Conservation (phyloP, 2,888 invertebrate genomes). For the Achlya flavicornis region DNA sequence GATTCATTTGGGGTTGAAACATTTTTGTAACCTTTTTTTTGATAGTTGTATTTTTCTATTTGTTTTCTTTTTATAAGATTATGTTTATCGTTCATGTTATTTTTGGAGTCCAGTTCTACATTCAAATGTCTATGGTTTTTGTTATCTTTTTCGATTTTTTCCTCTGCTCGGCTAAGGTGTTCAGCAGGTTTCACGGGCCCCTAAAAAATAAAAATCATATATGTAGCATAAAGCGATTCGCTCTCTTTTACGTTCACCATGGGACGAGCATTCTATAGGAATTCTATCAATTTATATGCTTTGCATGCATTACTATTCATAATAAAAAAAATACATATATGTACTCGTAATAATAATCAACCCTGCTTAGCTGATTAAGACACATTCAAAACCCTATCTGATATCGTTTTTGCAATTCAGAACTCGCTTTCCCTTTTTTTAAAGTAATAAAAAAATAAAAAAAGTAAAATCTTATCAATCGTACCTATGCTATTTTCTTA, state of each 20-base stretch:
- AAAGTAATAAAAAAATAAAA: too few species aligned
- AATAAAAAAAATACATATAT: too few species aligned
- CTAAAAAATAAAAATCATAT: slow-evolving; percentile 1
- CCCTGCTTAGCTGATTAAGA: too few species aligned
- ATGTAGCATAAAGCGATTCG: background rate
- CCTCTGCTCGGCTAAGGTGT: background rate
- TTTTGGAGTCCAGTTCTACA: background rate
- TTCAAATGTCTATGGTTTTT: background rate
- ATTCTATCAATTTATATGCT: too few species aligned
- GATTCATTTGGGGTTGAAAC: slow-evolving; percentile 17
- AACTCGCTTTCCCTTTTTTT: too few species aligned
- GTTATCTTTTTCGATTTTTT: background rate
- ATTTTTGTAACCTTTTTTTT: slow-evolving; percentile 27
- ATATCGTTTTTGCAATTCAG: too few species aligned
- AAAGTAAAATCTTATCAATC: too few species aligned
- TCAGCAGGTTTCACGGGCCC: background rate
- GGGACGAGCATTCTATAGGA: background rate
- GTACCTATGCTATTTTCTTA: too few species aligned
- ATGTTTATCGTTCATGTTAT: background rate
- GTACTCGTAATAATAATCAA: too few species aligned
- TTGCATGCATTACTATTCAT: too few species aligned
- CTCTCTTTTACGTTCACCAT: background rate
- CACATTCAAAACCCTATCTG: too few species aligned
- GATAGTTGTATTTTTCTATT: slow-evolving; percentile 11
- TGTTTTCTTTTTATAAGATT: slow-evolving; percentile 12